Percentiles rank a stretch among this genome's conserved stretches.
phyloP scores from a whole-genome alignment of 2,888 invertebrate species.

The Gymnoscelis rufifasciata region DNA sequence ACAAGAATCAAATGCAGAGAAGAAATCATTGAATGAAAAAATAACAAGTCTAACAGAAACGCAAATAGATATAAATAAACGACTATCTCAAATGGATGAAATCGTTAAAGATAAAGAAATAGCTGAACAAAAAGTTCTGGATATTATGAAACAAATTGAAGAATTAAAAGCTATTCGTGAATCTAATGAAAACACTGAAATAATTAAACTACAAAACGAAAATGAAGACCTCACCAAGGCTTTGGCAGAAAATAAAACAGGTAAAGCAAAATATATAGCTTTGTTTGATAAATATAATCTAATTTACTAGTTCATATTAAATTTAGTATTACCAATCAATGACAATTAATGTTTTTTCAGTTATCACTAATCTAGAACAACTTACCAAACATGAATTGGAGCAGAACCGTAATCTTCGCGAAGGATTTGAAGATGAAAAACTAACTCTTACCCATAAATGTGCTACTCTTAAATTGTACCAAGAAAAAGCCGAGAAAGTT shows the following conservation, averaged over 20 bases:
- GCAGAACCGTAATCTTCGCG: conserved; percentile 36
- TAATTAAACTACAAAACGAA: conserved; percentile 28
- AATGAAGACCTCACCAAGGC: conserved; percentile 30
- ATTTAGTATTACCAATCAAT: not conserved
- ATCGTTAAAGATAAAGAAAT: conserved; percentile 40
- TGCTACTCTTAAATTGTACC: conserved; percentile 46
- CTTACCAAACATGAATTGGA: conserved; percentile 39
- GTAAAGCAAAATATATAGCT: too few relatives aligned
- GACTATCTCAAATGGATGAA: conserved; percentile 30
- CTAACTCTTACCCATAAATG: conserved; percentile 43
- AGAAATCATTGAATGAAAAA: conserved; percentile 37
- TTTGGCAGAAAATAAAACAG: conserved; percentile 42
- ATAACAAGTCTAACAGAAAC: conserved; percentile 36
- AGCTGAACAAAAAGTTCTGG: conserved; percentile 24
- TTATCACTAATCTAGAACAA: conserved; percentile 43
- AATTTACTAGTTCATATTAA: too few relatives aligned
- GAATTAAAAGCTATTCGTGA: conserved; percentile 19
- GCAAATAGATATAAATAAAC: conserved; percentile 33
- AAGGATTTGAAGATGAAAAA: conserved; percentile 41
- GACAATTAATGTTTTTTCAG: conserved; percentile 38
- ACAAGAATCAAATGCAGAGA: conserved; percentile 29
- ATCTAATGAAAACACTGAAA: conserved; percentile 14
- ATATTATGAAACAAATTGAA: conserved; percentile 20
- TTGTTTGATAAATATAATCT: too few relatives aligned
- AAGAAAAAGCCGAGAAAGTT: conserved; percentile 46